Evolutionary conservation across 2,797 vertebrate genomes (phyloP).

Genomic region (Micropoecilia bifurca): DNA sequence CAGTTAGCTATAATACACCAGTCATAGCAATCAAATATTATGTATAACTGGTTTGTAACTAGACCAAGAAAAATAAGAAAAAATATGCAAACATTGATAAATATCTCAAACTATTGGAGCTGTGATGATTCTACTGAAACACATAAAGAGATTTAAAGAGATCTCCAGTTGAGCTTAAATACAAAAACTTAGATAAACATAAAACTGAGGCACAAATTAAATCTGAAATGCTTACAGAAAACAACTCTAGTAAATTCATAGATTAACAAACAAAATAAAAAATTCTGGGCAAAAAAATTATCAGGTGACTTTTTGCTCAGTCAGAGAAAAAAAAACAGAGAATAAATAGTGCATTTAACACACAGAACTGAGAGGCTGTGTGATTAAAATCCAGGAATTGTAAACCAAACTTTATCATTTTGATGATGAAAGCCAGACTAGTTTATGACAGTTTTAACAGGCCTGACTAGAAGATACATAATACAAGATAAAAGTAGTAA

Average conservation of each 20-base stretch:
- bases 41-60: not conserved
- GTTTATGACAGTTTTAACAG: not conserved
- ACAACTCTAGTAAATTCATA: slow-evolving; percentile 25
- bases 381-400: not conserved
- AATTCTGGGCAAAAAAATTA: not conserved
- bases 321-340: not conserved
- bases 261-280: not conserved
- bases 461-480: not conserved
- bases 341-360: not conserved
- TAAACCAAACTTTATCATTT: not conserved
- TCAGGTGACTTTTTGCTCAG: not conserved
- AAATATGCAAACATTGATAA: too few species aligned
- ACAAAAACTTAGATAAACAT: slow-evolving; percentile 2
- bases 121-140: slow-evolving; percentile 4
- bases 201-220: slow-evolving; percentile 5
- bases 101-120: not conserved
- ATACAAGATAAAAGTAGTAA: not conserved
- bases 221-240: not conserved
- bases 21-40: not conserved
- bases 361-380: not conserved
- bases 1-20: not conserved
- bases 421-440: not conserved
- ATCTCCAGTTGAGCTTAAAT: slow-evolving; percentile 16
- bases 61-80: not conserved
- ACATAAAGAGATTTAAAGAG: not conserved